These are phyloP conservation scores for Ladona fulva DNA, from an alignment of 1,140 invertebrate species.

Conservation along the genomic window DNA sequence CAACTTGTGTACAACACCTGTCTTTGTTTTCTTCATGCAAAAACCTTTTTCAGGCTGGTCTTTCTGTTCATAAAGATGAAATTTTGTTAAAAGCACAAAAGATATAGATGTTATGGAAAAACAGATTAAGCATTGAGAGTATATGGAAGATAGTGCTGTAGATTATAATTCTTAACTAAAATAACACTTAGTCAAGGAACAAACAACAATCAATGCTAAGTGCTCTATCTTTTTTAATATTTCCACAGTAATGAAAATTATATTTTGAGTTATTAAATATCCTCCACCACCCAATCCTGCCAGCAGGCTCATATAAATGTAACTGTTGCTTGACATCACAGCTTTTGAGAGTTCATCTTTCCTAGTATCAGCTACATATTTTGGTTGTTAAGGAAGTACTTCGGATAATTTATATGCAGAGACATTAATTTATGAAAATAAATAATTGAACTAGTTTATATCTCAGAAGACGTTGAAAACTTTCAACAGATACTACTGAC, in stretches of 20 bases:
- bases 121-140: neutral
- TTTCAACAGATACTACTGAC: neutral
- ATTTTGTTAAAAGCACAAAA: neutral
- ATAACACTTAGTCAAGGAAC: neutral
- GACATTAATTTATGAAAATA: neutral
- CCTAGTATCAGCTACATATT: neutral
- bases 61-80: neutral
- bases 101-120: neutral
- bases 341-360: neutral
- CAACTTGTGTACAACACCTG: neutral
- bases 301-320: neutral
- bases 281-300: neutral
- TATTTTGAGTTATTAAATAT: neutral
- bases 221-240: neutral
- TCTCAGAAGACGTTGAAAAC: neutral
- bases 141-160: neutral
- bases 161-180: neutral
- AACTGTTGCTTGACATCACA: neutral
- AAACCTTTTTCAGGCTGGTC: neutral
- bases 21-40: neutral
- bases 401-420: neutral
- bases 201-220: neutral
- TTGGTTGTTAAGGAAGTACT: neutral
- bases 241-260: neutral
- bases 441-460: neutral